A percentile compares a stretch with the other conserved stretches of the same genome.
These are phyloP conservation scores for Mugil cephalus DNA, from an alignment of 2,113 vertebrate species.

Conservation along the genomic window DNA sequence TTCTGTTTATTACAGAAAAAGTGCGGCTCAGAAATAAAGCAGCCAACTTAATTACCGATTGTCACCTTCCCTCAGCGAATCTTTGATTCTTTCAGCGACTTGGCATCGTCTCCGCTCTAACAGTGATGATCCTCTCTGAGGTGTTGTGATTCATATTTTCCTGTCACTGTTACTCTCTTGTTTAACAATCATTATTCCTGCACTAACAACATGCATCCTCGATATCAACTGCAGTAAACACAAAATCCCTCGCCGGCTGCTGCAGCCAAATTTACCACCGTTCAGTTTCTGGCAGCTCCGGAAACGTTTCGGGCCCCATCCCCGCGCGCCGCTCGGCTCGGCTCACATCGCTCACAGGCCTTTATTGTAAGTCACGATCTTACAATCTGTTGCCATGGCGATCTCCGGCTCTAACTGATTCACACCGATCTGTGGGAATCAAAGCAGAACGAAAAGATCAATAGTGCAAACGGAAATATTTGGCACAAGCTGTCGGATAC, in stretches of 20 bases:
- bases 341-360: slow-evolving; percentile 87
- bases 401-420: slow-evolving; percentile 91
- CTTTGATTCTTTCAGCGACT: neutral
- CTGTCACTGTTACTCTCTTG: slow-evolving; percentile 22
- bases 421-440: slow-evolving; percentile 87
- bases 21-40: neutral
- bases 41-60: neutral
- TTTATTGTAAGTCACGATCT: slow-evolving; percentile 92
- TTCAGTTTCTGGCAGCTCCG: slow-evolving; percentile 4
- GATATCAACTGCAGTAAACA: neutral
- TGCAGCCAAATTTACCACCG: slow-evolving; percentile 26
- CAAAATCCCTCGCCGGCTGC: neutral
- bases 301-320: neutral
- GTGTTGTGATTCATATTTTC: slow-evolving; percentile 9
- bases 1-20: too few relatives aligned
- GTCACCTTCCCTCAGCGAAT: neutral
- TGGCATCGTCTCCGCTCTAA: slow-evolving; percentile 4
- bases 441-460: slow-evolving; percentile 43
- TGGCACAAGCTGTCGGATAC: neutral
- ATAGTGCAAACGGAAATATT: neutral
- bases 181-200: neutral
- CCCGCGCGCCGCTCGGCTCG: neutral
- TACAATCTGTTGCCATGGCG: slow-evolving; percentile 85
- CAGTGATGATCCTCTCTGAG: neutral
- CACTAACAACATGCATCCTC: slow-evolving; percentile 4